Conservation (phyloP, 2,888 invertebrate species). For the Ganaspis brasiliensis region DNA sequence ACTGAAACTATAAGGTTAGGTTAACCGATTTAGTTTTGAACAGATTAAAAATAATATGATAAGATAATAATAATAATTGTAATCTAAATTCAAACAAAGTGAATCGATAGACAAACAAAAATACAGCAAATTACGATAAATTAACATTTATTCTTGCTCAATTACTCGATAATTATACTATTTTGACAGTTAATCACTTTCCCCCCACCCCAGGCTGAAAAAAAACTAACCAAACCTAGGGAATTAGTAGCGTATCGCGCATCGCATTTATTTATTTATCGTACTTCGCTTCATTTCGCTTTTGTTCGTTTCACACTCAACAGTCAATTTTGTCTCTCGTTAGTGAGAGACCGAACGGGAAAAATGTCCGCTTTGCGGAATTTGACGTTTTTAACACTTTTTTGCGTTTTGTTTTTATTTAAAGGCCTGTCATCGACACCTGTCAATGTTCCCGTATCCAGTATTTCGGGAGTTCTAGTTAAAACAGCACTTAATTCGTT, state of each 20-base stretch:
- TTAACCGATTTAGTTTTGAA: too few relatives aligned
- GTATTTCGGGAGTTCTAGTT: conserved; percentile 66
- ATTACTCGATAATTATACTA: too few relatives aligned
- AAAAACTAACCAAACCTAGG: too few relatives aligned
- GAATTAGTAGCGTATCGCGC: neutral
- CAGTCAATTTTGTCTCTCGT: neutral
- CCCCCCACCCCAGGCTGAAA: too few relatives aligned
- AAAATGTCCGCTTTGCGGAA: conserved; percentile 25
- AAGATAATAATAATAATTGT: too few relatives aligned
- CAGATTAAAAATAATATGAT: too few relatives aligned
- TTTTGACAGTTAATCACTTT: too few relatives aligned
- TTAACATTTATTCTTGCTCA: too few relatives aligned
- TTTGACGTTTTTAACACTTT: neutral
- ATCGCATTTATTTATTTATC: neutral
- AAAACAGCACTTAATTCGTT: conserved; percentile 71
- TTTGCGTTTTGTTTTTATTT: conserved; percentile 16
- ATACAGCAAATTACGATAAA: too few relatives aligned
- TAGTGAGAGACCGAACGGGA: neutral
- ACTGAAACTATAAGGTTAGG: too few relatives aligned
- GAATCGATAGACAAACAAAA: too few relatives aligned
- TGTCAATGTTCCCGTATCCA: conserved; percentile 63
- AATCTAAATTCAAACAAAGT: too few relatives aligned
- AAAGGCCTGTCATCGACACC: conserved; percentile 11
- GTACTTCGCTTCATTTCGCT: conserved; percentile 1
- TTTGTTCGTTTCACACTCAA: conserved; percentile 1